Evolutionary conservation across 2,113 vertebrate species (phyloP).

Genomic region (Elaphurus davidianus): DNA sequence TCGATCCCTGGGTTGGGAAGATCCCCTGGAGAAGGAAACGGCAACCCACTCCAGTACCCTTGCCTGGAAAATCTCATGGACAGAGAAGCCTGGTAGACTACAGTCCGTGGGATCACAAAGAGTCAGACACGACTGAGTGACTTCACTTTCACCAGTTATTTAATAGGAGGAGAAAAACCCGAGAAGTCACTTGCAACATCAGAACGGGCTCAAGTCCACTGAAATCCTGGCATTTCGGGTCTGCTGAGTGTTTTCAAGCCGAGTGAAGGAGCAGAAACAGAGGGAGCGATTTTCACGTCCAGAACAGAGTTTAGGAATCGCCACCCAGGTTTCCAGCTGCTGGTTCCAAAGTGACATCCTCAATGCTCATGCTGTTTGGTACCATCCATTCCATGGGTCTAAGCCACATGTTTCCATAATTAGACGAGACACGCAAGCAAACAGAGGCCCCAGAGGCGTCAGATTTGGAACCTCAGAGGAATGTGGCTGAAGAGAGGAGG

Average conservation of each 20-base stretch:
- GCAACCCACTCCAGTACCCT: too few relatives aligned
- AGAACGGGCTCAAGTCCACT: background rate
- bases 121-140: too few relatives aligned
- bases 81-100: too few relatives aligned
- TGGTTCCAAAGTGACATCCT: background rate
- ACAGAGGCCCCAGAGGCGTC: background rate
- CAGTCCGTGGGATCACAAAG: too few relatives aligned
- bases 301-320: background rate
- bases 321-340: background rate
- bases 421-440: background rate
- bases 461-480: background rate
- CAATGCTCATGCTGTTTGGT: background rate
- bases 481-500: background rate
- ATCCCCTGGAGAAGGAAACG: too few relatives aligned
- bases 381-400: background rate
- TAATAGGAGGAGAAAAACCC: background rate
- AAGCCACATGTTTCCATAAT: background rate
- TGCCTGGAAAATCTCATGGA: too few relatives aligned
- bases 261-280: background rate
- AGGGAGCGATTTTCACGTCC: background rate
- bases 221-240: background rate
- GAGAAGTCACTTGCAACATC: background rate
- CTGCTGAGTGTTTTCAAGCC: slow-evolving; percentile 13
- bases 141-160: background rate
- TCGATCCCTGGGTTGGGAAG: too few relatives aligned